Evolutionary conservation across 2,113 vertebrate species (phyloP), one percentile per base, ranked within the genome.

Genomic region (Poeciliopsis retropinna): DNA sequence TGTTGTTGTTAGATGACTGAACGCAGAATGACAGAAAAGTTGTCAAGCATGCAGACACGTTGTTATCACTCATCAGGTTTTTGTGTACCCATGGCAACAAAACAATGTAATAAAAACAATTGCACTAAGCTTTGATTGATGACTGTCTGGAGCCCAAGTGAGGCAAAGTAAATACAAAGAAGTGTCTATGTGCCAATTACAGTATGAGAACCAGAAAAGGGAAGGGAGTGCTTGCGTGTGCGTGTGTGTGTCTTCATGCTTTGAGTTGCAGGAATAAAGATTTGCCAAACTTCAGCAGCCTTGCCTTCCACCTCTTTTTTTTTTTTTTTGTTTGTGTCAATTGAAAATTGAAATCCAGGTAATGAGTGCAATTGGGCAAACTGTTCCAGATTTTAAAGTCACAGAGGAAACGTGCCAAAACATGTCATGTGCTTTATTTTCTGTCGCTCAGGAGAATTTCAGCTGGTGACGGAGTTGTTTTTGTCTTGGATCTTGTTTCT

Each of bases 251-350:
- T 79, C 22, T 66, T 72, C 37, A 54, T 31, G 31, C 28, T 60
- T 1, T 57, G 47, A 27, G 8, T 4, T 32, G 25, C 51, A 22
- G 73, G 7, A 68, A 79, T 72, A 73, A 70, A 60, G 27, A 34
- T 39, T 66, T 87, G 61, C 74, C 66, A 87, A 76, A 87, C 74
- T 75, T 76, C 77, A 78, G 73, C 83, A 88, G 82, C 84, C 31
- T 78, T 60, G 30, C 54, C 79, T 39, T 76, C 66, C 69, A 4
- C 64, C 61, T 75, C 60, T 73, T 75, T 75, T 39, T 79, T 19
- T 76, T 41, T 72, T 69, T 73, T 34, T 83, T 75, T 85, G 0
- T 69, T 15, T 60, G 25, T 19, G 69, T 78, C 82, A 61, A 76
- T 63, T 60, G 81, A 64, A 83, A 78, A 78, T 82, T 81, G 61